A percentile compares a stretch with the other conserved stretches of the same genome.
phyloP scores from a whole-genome alignment of 2,888 invertebrate species.

The Galeruca laticollis region DNA sequence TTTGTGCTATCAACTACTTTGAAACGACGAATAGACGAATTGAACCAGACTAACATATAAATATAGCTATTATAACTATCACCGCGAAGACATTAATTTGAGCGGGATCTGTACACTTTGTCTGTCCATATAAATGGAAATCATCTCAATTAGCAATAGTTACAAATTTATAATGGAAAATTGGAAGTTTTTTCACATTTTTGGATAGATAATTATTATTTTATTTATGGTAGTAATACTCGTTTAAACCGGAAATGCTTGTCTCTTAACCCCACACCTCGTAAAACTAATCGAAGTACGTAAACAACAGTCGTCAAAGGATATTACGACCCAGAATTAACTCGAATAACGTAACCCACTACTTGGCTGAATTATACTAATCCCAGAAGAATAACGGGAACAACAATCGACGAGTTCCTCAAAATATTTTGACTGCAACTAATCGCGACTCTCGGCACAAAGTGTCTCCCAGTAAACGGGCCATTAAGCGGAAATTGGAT shows the following conservation, averaged over 20 bases:
- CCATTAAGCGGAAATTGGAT: slow-evolving; percentile 42
- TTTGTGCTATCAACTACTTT: too few relatives aligned
- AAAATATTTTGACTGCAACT: slow-evolving; percentile 38
- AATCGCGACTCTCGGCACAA: slow-evolving; percentile 30
- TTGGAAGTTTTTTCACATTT: too few relatives aligned
- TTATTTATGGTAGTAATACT: neutral
- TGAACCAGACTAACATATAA: too few relatives aligned
- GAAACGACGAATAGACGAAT: too few relatives aligned
- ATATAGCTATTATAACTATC: too few relatives aligned
- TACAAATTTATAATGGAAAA: too few relatives aligned
- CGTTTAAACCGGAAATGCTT: neutral
- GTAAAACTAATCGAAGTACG: slow-evolving; percentile 19
- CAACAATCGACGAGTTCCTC: slow-evolving; percentile 36
- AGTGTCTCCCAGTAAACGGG: slow-evolving; percentile 40
- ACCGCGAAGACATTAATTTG: too few relatives aligned
- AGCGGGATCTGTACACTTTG: too few relatives aligned
- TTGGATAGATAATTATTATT: too few relatives aligned
- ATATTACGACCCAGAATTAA: slow-evolving; percentile 21
- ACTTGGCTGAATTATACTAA: slow-evolving; percentile 9
- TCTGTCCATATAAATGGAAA: too few relatives aligned
- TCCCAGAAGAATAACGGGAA: slow-evolving; percentile 30
- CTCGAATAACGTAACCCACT: slow-evolving; percentile 14
- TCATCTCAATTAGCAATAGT: too few relatives aligned
- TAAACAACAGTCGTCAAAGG: slow-evolving; percentile 23
- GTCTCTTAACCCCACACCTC: slow-evolving; percentile 8